Evolutionary conservation across 2,888 invertebrate genomes (phyloP).

Genomic region (Augochlorella aurata): DNA sequence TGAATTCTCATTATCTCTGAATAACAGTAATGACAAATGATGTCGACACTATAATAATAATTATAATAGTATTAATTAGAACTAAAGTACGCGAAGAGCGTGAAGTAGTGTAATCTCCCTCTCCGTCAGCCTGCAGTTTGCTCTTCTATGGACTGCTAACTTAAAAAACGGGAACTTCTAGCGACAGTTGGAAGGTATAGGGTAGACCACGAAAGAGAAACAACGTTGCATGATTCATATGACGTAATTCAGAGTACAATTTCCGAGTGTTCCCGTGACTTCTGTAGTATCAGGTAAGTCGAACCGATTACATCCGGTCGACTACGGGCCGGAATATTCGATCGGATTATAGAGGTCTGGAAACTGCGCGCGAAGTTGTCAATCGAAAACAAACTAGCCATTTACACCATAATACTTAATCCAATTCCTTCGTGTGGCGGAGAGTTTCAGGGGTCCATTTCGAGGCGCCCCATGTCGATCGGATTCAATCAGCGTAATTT

Average conservation of each 20-base stretch:
- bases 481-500: conserved; percentile 28
- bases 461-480: neutral
- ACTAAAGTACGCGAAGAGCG: too few relatives aligned
- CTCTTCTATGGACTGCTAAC: too few relatives aligned
- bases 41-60: too few relatives aligned
- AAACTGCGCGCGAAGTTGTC: conserved; percentile 9
- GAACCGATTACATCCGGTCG: neutral
- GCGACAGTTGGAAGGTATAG: too few relatives aligned
- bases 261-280: neutral
- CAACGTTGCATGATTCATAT: neutral
- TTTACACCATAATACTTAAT: conserved; percentile 29
- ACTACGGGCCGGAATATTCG: conserved; percentile 5
- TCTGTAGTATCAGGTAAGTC: neutral
- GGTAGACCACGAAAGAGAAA: neutral
- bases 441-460: conserved; percentile 11
- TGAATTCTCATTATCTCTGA: too few relatives aligned
- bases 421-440: conserved; percentile 3
- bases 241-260: neutral
- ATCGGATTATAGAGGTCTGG: conserved; percentile 21
- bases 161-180: too few relatives aligned
- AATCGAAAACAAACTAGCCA: conserved; percentile 32
- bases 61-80: too few relatives aligned
- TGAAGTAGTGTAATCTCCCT: too few relatives aligned
- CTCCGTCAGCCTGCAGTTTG: too few relatives aligned
- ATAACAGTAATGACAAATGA: too few relatives aligned